phyloP scores from a whole-genome alignment of 2,113 vertebrate species.

The Oreocharis arfaki region DNA sequence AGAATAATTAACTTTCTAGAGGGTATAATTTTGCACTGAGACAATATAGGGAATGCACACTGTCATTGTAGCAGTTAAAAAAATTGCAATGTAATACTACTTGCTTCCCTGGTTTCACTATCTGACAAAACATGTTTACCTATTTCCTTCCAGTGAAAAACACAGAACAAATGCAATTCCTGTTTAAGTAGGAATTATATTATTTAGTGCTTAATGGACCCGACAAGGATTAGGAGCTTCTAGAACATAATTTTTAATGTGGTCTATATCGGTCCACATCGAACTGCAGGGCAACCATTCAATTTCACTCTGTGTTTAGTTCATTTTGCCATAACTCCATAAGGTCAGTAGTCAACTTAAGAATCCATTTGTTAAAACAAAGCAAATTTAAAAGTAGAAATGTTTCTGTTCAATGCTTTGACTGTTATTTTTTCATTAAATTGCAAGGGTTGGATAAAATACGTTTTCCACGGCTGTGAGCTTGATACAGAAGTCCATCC shows the following conservation, averaged over 20 bases:
- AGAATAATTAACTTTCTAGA: background rate
- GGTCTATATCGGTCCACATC: background rate
- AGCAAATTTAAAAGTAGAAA: background rate
- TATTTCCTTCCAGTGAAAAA: background rate
- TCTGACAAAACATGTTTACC: background rate
- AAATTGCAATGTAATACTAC: background rate
- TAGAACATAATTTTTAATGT: background rate
- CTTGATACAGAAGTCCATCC: background rate
- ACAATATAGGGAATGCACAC: background rate
- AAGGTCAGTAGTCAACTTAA: background rate
- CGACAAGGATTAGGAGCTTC: background rate
- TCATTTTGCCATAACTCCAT: background rate
- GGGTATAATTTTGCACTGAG: background rate
- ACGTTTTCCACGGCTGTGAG: background rate
- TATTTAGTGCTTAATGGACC: background rate
- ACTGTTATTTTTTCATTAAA: background rate
- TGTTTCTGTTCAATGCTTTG: background rate
- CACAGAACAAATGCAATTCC: background rate
- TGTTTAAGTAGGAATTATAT: background rate
- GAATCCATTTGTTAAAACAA: background rate
- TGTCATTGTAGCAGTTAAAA: background rate
- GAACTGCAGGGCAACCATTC: background rate
- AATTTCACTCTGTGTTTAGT: background rate
- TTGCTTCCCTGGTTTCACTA: background rate
- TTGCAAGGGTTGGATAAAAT: background rate